phyloP scores from a whole-genome alignment of 1,140 invertebrate genomes.

The Halictus rubicundus region DNA sequence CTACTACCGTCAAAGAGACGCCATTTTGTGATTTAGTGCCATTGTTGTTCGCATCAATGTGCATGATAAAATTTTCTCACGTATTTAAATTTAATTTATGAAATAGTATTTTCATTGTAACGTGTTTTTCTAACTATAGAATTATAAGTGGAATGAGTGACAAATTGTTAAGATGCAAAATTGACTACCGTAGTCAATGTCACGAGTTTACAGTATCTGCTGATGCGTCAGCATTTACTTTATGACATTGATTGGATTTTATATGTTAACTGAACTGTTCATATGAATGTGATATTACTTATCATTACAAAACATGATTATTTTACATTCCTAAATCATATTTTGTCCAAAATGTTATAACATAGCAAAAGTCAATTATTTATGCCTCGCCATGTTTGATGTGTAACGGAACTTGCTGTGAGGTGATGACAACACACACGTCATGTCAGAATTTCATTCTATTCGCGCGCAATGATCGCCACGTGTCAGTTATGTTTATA shows the following conservation, averaged over 20 bases:
- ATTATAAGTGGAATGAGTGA: constrained; percentile 1
- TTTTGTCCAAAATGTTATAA: background rate
- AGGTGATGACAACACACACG: constrained; percentile 45
- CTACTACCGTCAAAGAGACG: constrained; percentile 23
- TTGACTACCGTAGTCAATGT: constrained; percentile 59
- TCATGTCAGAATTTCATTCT: constrained; percentile 35
- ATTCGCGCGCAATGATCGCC: constrained; percentile 34
- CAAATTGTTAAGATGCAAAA: background rate
- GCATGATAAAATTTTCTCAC: background rate
- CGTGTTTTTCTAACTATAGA: constrained; percentile 13
- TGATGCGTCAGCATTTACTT: constrained; percentile 29
- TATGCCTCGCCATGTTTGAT: constrained; percentile 64
- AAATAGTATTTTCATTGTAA: constrained; percentile 17
- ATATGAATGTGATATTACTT: background rate
- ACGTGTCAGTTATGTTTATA: constrained; percentile 38
- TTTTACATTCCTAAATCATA: background rate
- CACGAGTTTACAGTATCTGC: constrained; percentile 47
- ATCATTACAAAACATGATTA: background rate
- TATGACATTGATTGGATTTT: constrained; percentile 2
- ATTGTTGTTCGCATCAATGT: constrained; percentile 16
- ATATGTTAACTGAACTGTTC: background rate
- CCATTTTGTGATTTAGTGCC: constrained; percentile 46
- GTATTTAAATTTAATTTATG: background rate
- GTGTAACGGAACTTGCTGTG: constrained; percentile 59
- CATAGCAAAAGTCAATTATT: constrained; percentile 41